Evolutionary conservation across 2,797 vertebrate genomes (phyloP), one percentile per base, ranked within the genome.

Genomic region (Lemur catta): DNA sequence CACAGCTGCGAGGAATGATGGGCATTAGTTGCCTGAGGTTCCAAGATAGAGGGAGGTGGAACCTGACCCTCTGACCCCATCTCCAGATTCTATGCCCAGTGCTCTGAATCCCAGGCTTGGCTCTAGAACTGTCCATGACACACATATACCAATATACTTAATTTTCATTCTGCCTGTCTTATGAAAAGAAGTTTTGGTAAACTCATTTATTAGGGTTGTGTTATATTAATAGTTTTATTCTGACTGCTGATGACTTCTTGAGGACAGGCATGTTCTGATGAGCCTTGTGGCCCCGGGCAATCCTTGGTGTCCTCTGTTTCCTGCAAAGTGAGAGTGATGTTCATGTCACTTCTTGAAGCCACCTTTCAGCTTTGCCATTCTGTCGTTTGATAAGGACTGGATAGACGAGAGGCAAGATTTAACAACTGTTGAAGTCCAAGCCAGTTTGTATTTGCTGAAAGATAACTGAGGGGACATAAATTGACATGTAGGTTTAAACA

Each of bases 111-210:
- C 20, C n/a, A 46, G 26, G 50, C 18, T 7, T 67, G 35, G 24
- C 4, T 75, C 43, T 89, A 30, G 84, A 52, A 52, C 33, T 43
- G 9, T 85, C 30, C 4, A 11, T 65, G 72, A 33, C 48, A n/a
- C 33, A 33, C 6, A 7, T 2, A 35, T n/a, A 55, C 8, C 9
- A 46, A 94, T 41, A 55, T 4, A 20, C n/a, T 30, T 90, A 1
- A 69, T 93, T 92, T 92, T 35, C 30, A 78, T 74, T 55, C 46
- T 30, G 24, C 46, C 13, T n/a, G 28, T 69, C 63, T 90, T 55
- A 74, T 50, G 63, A 94, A 69, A 78, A 94, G n/a, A 81, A 84
- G 59, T 78, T 24, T 61, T 94, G 46, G 63, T 84, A 71, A 81
- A 48, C n/a, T 91, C 10, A n/a, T 79, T 88, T 67, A 81, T 65